Conservation (phyloP, 2,797 vertebrate species). For the Garrulus glandarius region DNA sequence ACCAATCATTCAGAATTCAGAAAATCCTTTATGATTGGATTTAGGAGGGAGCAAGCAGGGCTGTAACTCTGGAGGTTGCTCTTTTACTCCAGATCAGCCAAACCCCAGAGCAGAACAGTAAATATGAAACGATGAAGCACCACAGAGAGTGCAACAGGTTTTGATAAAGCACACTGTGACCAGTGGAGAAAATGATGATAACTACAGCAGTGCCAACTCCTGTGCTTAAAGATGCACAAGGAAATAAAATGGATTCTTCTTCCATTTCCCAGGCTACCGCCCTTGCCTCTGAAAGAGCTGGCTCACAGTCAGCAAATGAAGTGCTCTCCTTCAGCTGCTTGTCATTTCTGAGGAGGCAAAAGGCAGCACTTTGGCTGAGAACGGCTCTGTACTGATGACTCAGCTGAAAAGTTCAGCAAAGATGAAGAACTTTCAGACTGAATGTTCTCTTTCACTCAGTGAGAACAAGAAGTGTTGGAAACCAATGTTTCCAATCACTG, state of each 20-base stretch:
- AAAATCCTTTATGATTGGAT: background rate
- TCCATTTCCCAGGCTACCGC: background rate
- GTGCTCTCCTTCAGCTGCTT: background rate
- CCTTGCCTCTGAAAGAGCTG: background rate
- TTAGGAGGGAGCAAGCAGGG: background rate
- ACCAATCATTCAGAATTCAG: background rate
- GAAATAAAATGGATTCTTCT: background rate
- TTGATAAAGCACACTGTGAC: background rate
- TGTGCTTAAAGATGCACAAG: background rate
- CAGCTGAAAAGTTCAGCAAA: slow-evolving; percentile 5
- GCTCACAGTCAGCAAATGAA: background rate
- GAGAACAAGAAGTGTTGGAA: background rate
- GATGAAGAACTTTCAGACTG: background rate
- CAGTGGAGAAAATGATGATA: background rate
- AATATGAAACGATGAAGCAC: background rate
- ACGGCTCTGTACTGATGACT: background rate
- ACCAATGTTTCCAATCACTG: background rate
- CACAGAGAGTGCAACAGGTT: background rate
- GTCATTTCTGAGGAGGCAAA: background rate
- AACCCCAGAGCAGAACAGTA: background rate
- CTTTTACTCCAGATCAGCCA: background rate
- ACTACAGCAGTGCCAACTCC: background rate
- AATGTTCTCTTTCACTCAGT: background rate
- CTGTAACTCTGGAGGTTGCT: background rate
- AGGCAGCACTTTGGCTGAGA: background rate